These are phyloP conservation scores for Pungitius pungitius DNA, from an alignment of 2,113 vertebrate species.

Conservation along the genomic window DNA sequence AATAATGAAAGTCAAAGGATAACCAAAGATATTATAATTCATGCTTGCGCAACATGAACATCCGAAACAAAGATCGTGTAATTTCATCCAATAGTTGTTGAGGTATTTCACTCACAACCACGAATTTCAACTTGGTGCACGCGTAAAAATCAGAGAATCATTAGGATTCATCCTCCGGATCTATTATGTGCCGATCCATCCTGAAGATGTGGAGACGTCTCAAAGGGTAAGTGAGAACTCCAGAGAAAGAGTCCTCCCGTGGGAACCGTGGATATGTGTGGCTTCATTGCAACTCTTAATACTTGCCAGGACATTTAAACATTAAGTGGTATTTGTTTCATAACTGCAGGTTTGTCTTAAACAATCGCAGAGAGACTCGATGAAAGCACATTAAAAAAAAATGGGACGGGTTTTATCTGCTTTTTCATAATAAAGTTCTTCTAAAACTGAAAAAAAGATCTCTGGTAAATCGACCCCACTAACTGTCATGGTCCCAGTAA, in stretches of 20 bases:
- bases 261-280: neutral
- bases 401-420: neutral
- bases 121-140: neutral
- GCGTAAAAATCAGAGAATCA: neutral
- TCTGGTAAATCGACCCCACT: neutral
- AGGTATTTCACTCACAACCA: neutral
- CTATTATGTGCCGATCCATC: neutral
- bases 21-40: neutral
- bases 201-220: neutral
- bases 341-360: neutral
- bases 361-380: neutral
- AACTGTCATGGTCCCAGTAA: slow-evolving; percentile 1
- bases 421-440: slow-evolving; percentile 7
- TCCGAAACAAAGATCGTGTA: neutral
- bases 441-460: neutral
- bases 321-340: neutral
- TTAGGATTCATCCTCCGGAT: neutral
- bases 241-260: neutral
- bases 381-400: neutral
- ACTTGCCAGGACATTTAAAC: neutral
- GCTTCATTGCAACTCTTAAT: neutral
- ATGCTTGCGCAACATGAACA: neutral
- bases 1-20: neutral
- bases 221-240: neutral
- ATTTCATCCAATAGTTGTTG: neutral